phyloP scores from a whole-genome alignment of 2,888 invertebrate genomes.

The Tolmerus cingulatus region DNA sequence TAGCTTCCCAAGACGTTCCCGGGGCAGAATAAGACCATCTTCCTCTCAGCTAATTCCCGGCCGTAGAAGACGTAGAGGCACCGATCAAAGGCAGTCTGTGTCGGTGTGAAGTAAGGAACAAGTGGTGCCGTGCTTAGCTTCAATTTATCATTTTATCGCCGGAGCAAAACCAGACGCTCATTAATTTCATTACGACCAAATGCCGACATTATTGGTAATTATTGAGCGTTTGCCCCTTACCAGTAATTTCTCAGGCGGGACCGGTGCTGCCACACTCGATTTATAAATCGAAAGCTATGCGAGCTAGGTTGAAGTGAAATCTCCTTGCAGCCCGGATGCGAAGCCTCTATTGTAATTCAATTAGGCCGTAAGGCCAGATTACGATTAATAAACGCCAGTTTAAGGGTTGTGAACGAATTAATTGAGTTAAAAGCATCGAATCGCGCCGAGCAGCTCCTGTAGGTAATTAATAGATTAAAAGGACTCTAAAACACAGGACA shows the following conservation, averaged over 20 bases:
- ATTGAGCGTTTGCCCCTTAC: constrained; percentile 37
- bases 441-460: background rate
- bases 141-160: constrained; percentile 41
- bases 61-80: background rate
- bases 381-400: constrained; percentile 13
- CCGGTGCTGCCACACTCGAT: constrained; percentile 26
- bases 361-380: constrained; percentile 18
- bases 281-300: constrained; percentile 31
- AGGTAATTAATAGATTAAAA: constrained; percentile 6
- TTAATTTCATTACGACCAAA: constrained; percentile 39
- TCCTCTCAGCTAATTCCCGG: background rate
- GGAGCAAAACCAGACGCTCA: constrained; percentile 35
- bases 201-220: constrained; percentile 40
- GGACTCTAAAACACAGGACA: background rate
- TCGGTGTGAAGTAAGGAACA: background rate
- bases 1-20: background rate
- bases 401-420: constrained; percentile 8
- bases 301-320: background rate
- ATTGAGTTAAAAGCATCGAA: background rate
- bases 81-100: background rate
- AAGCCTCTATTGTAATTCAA: constrained; percentile 20
- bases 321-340: background rate
- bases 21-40: background rate
- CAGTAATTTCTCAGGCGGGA: constrained; percentile 17
- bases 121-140: constrained; percentile 30